Conservation (phyloP, 1,140 invertebrate genomes). For the Stratiolaelaps scimitus region DNA sequence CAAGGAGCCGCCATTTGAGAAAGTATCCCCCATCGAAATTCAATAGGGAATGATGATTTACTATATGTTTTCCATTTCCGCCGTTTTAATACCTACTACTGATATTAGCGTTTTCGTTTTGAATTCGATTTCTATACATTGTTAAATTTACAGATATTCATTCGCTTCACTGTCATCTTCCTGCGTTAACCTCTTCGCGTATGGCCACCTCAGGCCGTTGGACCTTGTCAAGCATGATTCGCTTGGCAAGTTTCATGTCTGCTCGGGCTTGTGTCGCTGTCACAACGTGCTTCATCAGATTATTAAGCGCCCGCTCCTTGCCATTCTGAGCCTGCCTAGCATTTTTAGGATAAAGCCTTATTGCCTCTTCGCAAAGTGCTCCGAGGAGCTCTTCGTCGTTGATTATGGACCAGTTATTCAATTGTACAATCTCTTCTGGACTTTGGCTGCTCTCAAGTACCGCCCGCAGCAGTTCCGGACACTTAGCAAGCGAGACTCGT, state of each 20-base stretch:
- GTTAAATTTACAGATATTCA: too few species aligned
- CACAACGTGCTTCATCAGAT: background rate
- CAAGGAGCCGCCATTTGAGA: too few species aligned
- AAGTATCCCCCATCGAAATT: too few species aligned
- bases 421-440: background rate
- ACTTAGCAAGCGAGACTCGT: background rate
- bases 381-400: background rate
- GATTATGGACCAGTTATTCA: slow-evolving; percentile 4
- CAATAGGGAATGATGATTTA: too few species aligned
- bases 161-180: too few species aligned
- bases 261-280: background rate
- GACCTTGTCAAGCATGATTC: slow-evolving; percentile 4
- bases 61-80: too few species aligned
- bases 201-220: background rate
- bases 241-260: background rate
- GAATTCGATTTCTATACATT: too few species aligned
- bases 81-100: too few species aligned
- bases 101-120: too few species aligned
- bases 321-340: background rate
- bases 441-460: background rate
- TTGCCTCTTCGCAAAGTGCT: slow-evolving; percentile 15
- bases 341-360: slow-evolving; percentile 10
- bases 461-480: background rate
- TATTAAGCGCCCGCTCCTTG: background rate
- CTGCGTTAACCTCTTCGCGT: too few species aligned